phyloP scores from a whole-genome alignment of 92 coral and sea anemone species.

The Muricea muricata region DNA sequence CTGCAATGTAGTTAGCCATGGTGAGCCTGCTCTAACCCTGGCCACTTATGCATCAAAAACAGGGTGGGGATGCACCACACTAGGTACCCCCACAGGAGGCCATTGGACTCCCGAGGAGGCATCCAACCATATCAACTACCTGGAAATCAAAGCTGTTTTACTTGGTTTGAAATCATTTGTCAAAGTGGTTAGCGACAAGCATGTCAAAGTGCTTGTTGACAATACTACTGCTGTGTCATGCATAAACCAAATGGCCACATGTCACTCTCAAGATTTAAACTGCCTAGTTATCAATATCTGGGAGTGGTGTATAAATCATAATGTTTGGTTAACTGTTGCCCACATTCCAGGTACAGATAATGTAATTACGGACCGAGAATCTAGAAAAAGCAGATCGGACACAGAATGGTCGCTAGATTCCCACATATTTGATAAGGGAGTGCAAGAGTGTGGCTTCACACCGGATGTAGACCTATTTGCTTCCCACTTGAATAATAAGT shows the following conservation, averaged over 20 bases:
- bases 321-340: background rate
- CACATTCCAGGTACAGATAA: too few relatives aligned
- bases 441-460: too few relatives aligned
- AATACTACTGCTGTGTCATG: slow-evolving; percentile 61
- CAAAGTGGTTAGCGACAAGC: background rate
- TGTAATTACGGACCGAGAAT: too few relatives aligned
- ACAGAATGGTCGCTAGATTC: too few relatives aligned
- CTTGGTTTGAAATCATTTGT: slow-evolving; percentile 16
- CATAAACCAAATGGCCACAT: slow-evolving; percentile 54
- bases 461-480: too few relatives aligned
- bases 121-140: too few relatives aligned
- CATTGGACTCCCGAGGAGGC: too few relatives aligned
- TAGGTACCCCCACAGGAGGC: slow-evolving; percentile 26
- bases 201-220: slow-evolving; percentile 49
- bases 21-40: slow-evolving; percentile 26
- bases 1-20: slow-evolving; percentile 34
- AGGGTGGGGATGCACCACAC: slow-evolving; percentile 53
- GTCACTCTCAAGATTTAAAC: slow-evolving; percentile 33
- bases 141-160: background rate
- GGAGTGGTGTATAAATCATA: too few relatives aligned
- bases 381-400: too few relatives aligned
- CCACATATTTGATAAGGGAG: too few relatives aligned
- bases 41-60: slow-evolving; percentile 51
- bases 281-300: too few relatives aligned
- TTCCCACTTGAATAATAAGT: too few relatives aligned